phyloP scores from a whole-genome alignment of 2,113 vertebrate genomes.

The Forbesichthys agassizii region DNA sequence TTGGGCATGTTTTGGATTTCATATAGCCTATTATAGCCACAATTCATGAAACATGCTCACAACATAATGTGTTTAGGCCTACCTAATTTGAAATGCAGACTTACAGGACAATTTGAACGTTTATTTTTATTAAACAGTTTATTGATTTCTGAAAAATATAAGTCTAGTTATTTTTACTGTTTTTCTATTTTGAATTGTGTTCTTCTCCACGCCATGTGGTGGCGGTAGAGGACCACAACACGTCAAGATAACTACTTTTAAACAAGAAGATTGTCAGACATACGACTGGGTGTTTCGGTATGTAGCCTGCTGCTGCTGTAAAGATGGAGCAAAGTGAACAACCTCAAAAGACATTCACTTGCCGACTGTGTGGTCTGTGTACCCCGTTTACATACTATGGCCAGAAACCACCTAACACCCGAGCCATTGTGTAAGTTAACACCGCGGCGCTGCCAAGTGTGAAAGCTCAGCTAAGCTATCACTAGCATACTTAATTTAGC shows the following conservation, averaged over 20 bases:
- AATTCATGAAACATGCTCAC: too few relatives aligned
- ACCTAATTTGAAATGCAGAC: too few relatives aligned
- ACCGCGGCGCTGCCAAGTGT: neutral
- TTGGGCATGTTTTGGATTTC: neutral
- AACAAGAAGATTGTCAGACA: constrained; percentile 21
- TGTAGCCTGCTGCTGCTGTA: neutral
- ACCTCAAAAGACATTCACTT: constrained; percentile 74
- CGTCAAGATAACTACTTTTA: neutral
- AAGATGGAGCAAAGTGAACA: neutral
- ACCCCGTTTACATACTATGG: constrained; percentile 81
- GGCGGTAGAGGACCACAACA: constrained; percentile 39
- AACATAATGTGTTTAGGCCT: too few relatives aligned
- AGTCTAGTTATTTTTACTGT: too few relatives aligned
- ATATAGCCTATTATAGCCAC: too few relatives aligned
- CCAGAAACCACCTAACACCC: constrained; percentile 81
- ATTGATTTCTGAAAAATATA: too few relatives aligned
- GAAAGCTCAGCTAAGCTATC: constrained; percentile 8
- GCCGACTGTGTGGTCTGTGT: constrained; percentile 79
- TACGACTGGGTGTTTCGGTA: too few relatives aligned
- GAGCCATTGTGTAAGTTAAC: constrained; percentile 79
- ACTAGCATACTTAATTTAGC: neutral
- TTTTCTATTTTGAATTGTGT: neutral
- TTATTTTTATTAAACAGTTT: too few relatives aligned
- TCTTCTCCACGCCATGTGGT: constrained; percentile 47
- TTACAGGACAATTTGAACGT: too few relatives aligned